A percentile compares a stretch with the other conserved stretches of the same genome.
Conservation (phyloP, 2,113 vertebrate genomes). For the Phrynosoma platyrhinos region DNA sequence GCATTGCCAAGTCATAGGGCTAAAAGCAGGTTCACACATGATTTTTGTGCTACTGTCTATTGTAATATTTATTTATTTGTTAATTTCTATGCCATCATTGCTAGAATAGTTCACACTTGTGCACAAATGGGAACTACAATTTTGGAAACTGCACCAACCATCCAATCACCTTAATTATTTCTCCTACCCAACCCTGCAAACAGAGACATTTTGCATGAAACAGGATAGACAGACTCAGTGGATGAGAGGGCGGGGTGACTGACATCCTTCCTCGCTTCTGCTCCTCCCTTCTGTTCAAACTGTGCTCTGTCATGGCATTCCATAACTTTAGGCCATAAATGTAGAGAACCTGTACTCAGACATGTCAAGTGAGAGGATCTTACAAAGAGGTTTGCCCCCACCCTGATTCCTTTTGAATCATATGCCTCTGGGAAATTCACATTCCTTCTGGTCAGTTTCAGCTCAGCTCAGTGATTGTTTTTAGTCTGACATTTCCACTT, state of each 20-base stretch:
- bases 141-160: too few relatives aligned
- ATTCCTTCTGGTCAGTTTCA: conserved; percentile 1
- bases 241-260: background rate
- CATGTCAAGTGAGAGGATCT: background rate
- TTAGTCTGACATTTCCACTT: background rate
- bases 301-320: background rate
- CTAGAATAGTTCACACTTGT: too few relatives aligned
- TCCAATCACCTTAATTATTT: too few relatives aligned
- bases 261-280: background rate
- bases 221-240: background rate
- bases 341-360: background rate
- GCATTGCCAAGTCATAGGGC: too few relatives aligned
- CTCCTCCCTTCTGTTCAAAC: background rate
- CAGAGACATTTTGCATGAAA: background rate
- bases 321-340: background rate
- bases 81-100: too few relatives aligned
- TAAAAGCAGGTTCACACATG: too few relatives aligned
- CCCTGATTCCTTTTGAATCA: background rate
- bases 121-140: too few relatives aligned
- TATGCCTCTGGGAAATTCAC: background rate
- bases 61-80: too few relatives aligned
- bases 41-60: too few relatives aligned
- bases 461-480: background rate
- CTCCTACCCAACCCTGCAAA: too few relatives aligned
- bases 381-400: background rate